Conservation (phyloP, 1,140 invertebrate genomes). For the Ectropis grisescens region DNA sequence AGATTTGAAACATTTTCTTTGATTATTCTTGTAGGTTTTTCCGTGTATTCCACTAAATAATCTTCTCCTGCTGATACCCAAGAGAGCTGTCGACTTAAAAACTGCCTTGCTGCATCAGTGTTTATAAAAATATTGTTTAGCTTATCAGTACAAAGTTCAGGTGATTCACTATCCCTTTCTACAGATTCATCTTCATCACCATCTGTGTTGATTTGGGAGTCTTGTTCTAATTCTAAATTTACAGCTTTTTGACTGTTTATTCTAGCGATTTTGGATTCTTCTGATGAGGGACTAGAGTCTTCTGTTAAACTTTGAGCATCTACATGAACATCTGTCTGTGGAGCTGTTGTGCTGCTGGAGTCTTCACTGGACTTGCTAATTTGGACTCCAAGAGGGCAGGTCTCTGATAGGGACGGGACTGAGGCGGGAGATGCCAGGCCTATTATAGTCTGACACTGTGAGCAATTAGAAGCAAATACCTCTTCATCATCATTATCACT, state of each 20-base stretch:
- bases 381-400: slow-evolving; percentile 61
- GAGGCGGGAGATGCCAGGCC: slow-evolving; percentile 67
- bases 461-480: slow-evolving; percentile 76
- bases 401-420: slow-evolving; percentile 62
- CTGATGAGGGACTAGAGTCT: slow-evolving; percentile 66
- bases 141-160: slow-evolving; percentile 67
- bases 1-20: slow-evolving; percentile 82
- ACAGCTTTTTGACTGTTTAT: slow-evolving; percentile 31
- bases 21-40: slow-evolving; percentile 76
- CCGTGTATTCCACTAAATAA: slow-evolving; percentile 74
- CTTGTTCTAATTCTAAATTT: slow-evolving; percentile 25
- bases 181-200: slow-evolving; percentile 38
- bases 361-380: slow-evolving; percentile 69
- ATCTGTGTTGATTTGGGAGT: slow-evolving; percentile 17
- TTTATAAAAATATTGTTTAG: slow-evolving; percentile 80
- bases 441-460: slow-evolving; percentile 72
- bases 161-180: slow-evolving; percentile 26
- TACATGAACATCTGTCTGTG: slow-evolving; percentile 56
- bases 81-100: slow-evolving; percentile 78
- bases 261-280: slow-evolving; percentile 63
- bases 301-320: slow-evolving; percentile 71
- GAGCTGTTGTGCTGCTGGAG: slow-evolving; percentile 63
- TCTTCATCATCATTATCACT: slow-evolving; percentile 76
- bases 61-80: slow-evolving; percentile 80
- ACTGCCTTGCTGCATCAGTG: slow-evolving; percentile 79